Percentiles rank a stretch among this genome's conserved stretches.
These are phyloP conservation scores for Torymus aiolomorphi DNA, from an alignment of 2,888 invertebrate species.

Conservation along the genomic window DNA sequence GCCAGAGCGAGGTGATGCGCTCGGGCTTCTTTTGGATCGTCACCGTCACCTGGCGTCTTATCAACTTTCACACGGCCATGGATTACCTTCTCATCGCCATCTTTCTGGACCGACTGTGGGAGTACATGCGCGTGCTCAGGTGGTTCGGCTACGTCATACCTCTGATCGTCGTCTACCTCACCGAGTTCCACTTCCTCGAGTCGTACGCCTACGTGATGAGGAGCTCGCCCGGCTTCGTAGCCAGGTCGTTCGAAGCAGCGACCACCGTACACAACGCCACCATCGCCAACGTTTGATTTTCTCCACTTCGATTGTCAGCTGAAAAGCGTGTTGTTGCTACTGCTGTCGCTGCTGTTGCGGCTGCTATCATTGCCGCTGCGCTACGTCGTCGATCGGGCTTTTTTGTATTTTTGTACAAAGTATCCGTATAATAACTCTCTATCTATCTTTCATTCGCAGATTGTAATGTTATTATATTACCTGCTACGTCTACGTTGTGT, in stretches of 20 bases:
- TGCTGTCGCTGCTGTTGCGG: too few species aligned
- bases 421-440: too few species aligned
- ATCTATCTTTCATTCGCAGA: too few species aligned
- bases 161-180: slow-evolving; percentile 81
- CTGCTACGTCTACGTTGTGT: too few species aligned
- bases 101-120: slow-evolving; percentile 89
- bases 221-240: slow-evolving; percentile 47
- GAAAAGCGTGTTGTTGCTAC: too few species aligned
- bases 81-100: slow-evolving; percentile 86
- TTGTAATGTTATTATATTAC: too few species aligned
- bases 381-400: too few species aligned
- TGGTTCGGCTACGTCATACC: slow-evolving; percentile 85
- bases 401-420: too few species aligned
- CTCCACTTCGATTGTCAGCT: too few species aligned
- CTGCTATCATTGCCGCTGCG: too few species aligned
- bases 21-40: slow-evolving; percentile 86
- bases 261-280: slow-evolving; percentile 19
- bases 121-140: slow-evolving; percentile 83
- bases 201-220: slow-evolving; percentile 67
- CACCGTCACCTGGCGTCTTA: slow-evolving; percentile 85
- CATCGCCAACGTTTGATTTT: neutral
- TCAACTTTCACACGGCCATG: slow-evolving; percentile 87
- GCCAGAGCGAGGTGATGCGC: slow-evolving; percentile 81
- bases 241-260: slow-evolving; percentile 6
- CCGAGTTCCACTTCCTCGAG: slow-evolving; percentile 84